Conservation (phyloP, 2,888 invertebrate genomes). For the Halocaridina rubra region DNA sequence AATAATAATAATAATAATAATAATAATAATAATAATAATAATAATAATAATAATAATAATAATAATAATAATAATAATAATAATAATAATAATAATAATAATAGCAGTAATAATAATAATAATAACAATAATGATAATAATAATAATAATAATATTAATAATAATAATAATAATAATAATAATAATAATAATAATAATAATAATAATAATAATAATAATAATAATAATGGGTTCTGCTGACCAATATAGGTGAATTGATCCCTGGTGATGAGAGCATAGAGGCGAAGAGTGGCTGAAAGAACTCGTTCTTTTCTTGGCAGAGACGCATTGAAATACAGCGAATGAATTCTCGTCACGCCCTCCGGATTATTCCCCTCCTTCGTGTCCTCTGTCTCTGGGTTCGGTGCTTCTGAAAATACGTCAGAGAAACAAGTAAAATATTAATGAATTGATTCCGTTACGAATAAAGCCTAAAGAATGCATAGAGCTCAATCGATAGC, state of each 20-base stretch:
- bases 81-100: not conserved
- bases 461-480: too few species aligned
- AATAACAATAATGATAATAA: not conserved
- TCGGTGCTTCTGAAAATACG: too few species aligned
- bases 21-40: too few species aligned
- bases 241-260: constrained; percentile 50
- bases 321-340: constrained; percentile 34
- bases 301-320: constrained; percentile 26
- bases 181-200: not conserved
- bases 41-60: too few species aligned
- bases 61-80: too few species aligned
- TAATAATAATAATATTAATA: not conserved
- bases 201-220: not conserved
- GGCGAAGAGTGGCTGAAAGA: constrained; percentile 23
- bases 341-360: not conserved
- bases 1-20: too few species aligned
- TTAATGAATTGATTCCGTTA: too few species aligned
- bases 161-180: not conserved
- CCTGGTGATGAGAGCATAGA: constrained; percentile 33
- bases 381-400: too few species aligned
- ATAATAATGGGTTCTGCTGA: not conserved
- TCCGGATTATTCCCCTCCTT: too few species aligned
- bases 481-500: too few species aligned
- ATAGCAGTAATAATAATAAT: not conserved
- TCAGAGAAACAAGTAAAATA: too few species aligned